Evolutionary conservation across 2,113 vertebrate species (phyloP).

Genomic region (Eudyptes chrysolophus): DNA sequence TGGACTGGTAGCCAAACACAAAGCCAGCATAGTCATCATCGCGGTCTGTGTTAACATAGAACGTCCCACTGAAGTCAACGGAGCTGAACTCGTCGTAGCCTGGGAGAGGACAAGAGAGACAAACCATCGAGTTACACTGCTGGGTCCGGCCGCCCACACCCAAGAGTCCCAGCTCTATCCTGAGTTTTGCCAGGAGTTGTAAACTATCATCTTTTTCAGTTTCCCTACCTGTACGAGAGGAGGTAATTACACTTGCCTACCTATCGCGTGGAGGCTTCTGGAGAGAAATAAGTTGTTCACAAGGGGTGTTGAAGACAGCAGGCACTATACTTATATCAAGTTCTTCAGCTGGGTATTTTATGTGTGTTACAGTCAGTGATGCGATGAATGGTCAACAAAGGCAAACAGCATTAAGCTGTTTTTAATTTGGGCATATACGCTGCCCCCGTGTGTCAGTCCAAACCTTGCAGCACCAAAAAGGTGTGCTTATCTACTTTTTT

Average conservation of each 20-base stretch:
- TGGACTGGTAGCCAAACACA: constrained; percentile 97
- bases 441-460: accelerated
- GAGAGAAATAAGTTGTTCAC: neutral
- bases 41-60: constrained; percentile 96
- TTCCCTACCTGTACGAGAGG: neutral
- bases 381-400: neutral
- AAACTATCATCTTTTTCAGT: neutral
- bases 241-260: neutral
- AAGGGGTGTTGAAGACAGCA: neutral
- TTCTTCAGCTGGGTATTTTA: neutral
- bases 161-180: neutral
- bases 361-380: neutral
- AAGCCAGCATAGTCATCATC: constrained; percentile 98
- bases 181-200: neutral
- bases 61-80: constrained; percentile 97
- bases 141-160: too few species aligned
- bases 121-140: neutral
- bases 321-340: neutral
- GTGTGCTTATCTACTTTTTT: neutral
- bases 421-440: neutral
- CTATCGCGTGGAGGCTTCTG: neutral
- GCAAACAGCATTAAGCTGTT: neutral
- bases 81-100: constrained; percentile 95
- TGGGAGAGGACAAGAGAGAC: constrained; percentile 20
- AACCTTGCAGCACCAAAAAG: neutral